Evolutionary conservation across 2,888 invertebrate genomes (phyloP).

Genomic region (Caenorhabditis sp.): DNA sequence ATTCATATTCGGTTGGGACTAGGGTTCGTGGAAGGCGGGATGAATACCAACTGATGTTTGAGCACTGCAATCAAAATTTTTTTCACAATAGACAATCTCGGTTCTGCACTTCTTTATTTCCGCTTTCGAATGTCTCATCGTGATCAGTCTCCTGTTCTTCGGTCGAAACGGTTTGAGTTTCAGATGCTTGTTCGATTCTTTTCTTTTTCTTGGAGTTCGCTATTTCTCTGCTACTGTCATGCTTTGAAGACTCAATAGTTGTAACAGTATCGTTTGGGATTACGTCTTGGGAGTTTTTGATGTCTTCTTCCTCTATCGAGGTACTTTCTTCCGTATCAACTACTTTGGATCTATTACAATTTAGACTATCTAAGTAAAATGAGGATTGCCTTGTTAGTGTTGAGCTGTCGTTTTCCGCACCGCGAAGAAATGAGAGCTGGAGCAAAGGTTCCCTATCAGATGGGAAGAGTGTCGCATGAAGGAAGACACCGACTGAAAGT

Average conservation of each 20-base stretch:
- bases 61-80: constrained; percentile 54
- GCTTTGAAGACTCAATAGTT: too few species aligned
- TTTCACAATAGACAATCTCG: neutral
- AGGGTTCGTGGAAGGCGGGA: constrained; percentile 83
- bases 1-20: constrained; percentile 76
- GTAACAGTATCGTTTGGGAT: too few species aligned
- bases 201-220: too few species aligned
- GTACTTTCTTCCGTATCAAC: too few species aligned
- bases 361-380: too few species aligned
- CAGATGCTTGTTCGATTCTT: too few species aligned
- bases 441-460: constrained; percentile 58
- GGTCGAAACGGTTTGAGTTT: neutral
- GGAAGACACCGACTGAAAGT: constrained; percentile 66
- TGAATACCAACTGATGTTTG: constrained; percentile 83
- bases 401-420: too few species aligned
- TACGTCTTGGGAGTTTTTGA: too few species aligned
- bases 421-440: neutral
- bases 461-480: constrained; percentile 60
- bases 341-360: too few species aligned
- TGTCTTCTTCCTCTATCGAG: too few species aligned
- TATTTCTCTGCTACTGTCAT: too few species aligned
- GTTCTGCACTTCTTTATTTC: constrained; percentile 26
- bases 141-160: neutral
- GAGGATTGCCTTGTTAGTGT: too few species aligned
- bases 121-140: constrained; percentile 18